Evolutionary conservation across 2,797 vertebrate species (phyloP).

Genomic region (Acanthornis magna): DNA sequence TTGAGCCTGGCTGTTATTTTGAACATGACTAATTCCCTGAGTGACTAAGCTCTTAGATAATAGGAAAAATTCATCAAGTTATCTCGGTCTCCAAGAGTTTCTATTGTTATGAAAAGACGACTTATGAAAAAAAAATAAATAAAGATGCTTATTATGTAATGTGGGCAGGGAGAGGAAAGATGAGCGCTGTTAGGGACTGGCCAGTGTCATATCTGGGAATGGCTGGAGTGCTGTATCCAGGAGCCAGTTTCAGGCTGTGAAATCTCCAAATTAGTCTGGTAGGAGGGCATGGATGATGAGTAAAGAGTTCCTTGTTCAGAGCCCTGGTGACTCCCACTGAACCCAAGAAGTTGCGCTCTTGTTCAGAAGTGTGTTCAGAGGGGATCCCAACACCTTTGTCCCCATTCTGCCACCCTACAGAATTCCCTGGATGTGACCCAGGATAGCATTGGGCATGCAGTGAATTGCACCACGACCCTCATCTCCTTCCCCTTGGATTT

Average conservation of each 20-base stretch:
- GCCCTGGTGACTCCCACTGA: neutral
- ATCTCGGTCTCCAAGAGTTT: conserved; percentile 13
- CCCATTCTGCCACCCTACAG: neutral
- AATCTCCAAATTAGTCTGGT: neutral
- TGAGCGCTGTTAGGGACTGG: neutral
- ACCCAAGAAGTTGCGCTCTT: rapidly evolving
- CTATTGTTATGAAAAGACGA: conserved; percentile 30
- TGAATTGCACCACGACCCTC: neutral
- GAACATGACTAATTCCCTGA: conserved; percentile 66
- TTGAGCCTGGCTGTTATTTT: conserved; percentile 51
- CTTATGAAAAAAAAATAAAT: conserved; percentile 7
- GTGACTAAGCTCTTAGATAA: conserved; percentile 66
- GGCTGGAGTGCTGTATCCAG: neutral
- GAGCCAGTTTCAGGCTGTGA: neutral
- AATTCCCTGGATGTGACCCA: neutral
- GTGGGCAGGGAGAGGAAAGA: neutral
- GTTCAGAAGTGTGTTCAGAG: neutral
- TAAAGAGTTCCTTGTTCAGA: neutral
- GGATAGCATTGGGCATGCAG: rapidly evolving
- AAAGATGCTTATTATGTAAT: conserved; percentile 12
- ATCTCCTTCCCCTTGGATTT: rapidly evolving
- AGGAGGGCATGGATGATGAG: neutral
- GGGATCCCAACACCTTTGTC: neutral
- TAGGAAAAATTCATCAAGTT: conserved; percentile 57
- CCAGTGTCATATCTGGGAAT: neutral